phyloP scores from a whole-genome alignment of 2,888 invertebrate genomes.

The Pollenia labialis region DNA sequence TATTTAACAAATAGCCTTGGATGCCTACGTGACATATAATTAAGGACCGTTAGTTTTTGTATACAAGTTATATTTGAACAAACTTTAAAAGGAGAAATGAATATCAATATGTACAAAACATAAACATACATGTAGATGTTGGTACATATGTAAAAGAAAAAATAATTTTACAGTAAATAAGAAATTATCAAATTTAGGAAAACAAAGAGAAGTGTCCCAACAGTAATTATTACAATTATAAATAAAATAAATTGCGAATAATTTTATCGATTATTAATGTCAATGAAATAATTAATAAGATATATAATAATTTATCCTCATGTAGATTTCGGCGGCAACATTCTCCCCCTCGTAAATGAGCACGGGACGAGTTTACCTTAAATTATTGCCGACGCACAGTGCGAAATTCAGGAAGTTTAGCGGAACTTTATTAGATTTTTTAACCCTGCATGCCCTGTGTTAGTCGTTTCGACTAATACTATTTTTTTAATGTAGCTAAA shows the following conservation, averaged over 20 bases:
- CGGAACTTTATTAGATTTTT: no score
- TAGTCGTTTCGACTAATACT: no score
- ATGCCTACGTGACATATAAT: background rate
- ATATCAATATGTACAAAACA: background rate
- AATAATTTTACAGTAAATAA: no score
- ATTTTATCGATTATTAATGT: no score
- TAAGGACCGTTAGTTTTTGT: background rate
- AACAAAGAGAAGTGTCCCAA: no score
- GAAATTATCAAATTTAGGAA: no score
- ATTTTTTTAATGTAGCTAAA: no score
- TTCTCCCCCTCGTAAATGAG: slow-evolving; percentile 56
- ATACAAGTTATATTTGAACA: background rate
- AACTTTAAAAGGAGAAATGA: background rate
- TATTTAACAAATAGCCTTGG: background rate
- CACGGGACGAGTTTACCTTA: slow-evolving; percentile 32
- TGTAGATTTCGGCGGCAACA: slow-evolving; percentile 29
- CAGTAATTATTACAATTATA: no score
- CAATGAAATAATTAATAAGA: background rate
- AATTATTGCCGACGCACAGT: slow-evolving; percentile 29
- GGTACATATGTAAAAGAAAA: no score
- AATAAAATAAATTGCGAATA: no score
- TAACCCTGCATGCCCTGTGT: no score
- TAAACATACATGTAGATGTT: background rate
- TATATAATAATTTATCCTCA: background rate
- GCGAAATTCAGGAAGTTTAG: no score